Base-by-base conservation (phyloP, 1,140 invertebrate genomes). In the Listronotus bonariensis region DNA sequence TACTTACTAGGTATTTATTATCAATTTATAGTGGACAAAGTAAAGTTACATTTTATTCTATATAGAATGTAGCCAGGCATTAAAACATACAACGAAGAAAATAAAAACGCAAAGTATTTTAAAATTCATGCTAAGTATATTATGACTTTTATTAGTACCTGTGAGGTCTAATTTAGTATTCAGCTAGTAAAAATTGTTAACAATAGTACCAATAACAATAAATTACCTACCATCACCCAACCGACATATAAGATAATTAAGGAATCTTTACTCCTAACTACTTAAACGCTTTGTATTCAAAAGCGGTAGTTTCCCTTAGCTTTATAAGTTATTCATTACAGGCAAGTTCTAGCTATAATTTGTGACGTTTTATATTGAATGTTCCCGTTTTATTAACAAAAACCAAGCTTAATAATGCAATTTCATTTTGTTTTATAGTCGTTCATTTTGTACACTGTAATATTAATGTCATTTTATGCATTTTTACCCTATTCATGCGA, bases 171-270 rank as follows among this genome's bases (percentile, higher is more conserved):
- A 67, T 69, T 75, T 72, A 75, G 73, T 75, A 75, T 75, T 68
- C 73, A 69, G 64, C 64, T 62, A 60, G 60, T 60, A 61, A 59
- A 65, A 61, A 72, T 73, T 65, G 73, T 75, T 75, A 75, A 75
- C 74, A 75, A 75, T 75, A 66, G 65, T 70, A 67, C 60, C 74
- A 74, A 74, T 75, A 74, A 72, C 66, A 72, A 75, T 75, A 75
- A 74, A 75, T 75, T 74, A 75, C 67, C 71, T 70, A 73, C 71
- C 74, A 70, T 75, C 72, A 60, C 60, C 61, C 31, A 52, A 20
- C 59, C 52, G 71, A 74, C 74, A 74, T 64, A 61, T 69, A 65
- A 69, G 59, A 62, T 62, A 62, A 62, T 62, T 70, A 67, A 72
- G 66, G 61, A 68, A 75, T 72, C 68, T 75, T 75, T 75, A 72